Evolutionary conservation across 2,888 invertebrate genomes (phyloP), one percentile per base, ranked within the genome.

Genomic region (Cyclophora punctaria): DNA sequence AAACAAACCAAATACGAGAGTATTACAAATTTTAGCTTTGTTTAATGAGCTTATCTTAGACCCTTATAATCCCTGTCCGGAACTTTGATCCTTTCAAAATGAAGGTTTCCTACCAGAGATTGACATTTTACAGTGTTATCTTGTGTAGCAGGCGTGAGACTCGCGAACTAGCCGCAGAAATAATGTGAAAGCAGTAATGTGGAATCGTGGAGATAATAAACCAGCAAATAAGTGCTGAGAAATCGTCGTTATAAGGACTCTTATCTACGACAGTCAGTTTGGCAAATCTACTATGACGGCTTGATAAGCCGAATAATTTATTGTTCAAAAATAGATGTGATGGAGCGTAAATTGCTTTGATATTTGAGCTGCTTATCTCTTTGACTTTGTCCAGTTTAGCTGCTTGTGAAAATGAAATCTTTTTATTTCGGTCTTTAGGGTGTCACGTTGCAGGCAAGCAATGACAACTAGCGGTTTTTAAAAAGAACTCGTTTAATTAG

Each of bases 21-120:
- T 75, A 44, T 44, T 44, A 83, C 77, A 78, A 83, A 83, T 83
- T 83, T 80, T 79, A 77, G 76, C 71, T 80, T 78, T 77, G 73
- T 74, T 80, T 83, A 83, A 83, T 80, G 78, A 80, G 79, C 80
- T 85, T 83, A 83, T 85, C 85, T 81, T 78, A 75, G 80, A 84
- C 86, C 86, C 85, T 85, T 83, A 86, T 86, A 86, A 86, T 86
- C 86, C 83, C 70, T 71, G 71, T 71, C 79, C 82, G 75, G 81
- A 81, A 86, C 82, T 84, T 84, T 84, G 83, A 83, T 83, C 85
- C 82, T 69, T 73, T 75, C 76, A 76, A 78, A 83, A 83, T 82
- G 79, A 78, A 75, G 73, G 69, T 75, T 73, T 75, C 80, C 80
- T 75, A 73, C 76, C 51, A 72, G 75, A 84, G 83, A 86, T 82